Conservation (phyloP, 2,797 vertebrate species). For the Enteromius mattozi region DNA sequence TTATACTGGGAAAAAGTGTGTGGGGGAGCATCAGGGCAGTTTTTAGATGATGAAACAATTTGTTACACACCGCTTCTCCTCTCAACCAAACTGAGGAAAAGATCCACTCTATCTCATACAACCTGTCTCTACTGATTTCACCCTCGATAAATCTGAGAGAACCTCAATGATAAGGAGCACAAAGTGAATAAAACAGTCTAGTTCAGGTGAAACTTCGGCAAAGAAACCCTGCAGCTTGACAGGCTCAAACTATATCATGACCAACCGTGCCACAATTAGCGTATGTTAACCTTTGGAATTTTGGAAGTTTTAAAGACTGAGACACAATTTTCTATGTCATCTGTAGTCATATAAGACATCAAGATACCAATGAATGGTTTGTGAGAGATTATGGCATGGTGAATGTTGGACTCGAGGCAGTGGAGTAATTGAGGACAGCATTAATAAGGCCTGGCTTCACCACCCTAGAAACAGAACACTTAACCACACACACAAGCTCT, state of each 20-base stretch:
- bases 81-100: constrained; percentile 35
- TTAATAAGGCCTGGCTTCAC: constrained; percentile 13
- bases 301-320: neutral
- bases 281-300: neutral
- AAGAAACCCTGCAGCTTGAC: neutral
- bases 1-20: neutral
- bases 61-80: constrained; percentile 24
- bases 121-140: constrained; percentile 39
- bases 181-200: constrained; percentile 28
- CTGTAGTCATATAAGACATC: neutral
- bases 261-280: neutral
- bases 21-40: constrained; percentile 18
- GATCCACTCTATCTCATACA: constrained; percentile 29
- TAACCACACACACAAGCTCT: constrained; percentile 34
- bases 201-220: neutral
- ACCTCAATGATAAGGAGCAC: constrained; percentile 34
- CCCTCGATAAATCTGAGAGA: constrained; percentile 40
- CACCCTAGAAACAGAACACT: neutral
- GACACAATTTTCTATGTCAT: neutral
- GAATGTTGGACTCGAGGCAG: constrained; percentile 9
- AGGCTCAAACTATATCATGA: constrained; percentile 4
- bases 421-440: constrained; percentile 22
- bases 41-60: constrained; percentile 44
- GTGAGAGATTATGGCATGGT: neutral
- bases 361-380: neutral